Conservation (phyloP, 2,113 vertebrate genomes). For the Anthoscopus minutus region DNA sequence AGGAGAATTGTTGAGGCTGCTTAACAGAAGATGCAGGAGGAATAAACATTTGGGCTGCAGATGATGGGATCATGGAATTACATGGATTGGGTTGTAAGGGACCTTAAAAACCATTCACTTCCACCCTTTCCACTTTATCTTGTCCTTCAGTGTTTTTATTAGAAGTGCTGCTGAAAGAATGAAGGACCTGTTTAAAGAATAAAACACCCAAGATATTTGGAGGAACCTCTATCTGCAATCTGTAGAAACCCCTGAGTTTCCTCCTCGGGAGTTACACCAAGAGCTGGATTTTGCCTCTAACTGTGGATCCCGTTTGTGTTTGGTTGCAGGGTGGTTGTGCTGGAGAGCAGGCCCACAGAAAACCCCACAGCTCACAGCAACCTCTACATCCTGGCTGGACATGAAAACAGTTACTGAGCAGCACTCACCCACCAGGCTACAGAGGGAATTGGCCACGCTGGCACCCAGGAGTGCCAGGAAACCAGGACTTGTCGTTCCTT, state of each 20-base stretch:
- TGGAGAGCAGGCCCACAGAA: conserved; percentile 94
- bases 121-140: not conserved
- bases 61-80: not conserved
- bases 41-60: not conserved
- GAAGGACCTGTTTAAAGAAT: not conserved
- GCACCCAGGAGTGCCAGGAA: not conserved
- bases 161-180: not conserved
- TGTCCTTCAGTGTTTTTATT: not conserved
- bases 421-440: not conserved
- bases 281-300: not conserved
- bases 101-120: not conserved
- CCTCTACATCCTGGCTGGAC: conserved; percentile 97
- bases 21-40: not conserved
- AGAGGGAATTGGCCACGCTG: not conserved
- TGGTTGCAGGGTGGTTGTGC: conserved; percentile 87
- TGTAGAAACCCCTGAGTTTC: not conserved
- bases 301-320: not conserved
- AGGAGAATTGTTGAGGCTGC: not conserved
- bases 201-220: not conserved
- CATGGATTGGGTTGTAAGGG: not conserved
- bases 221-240: not conserved
- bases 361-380: conserved; percentile 94
- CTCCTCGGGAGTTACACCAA: not conserved
- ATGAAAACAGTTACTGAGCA: conserved; percentile 96
- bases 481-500: not conserved